Base-by-base conservation (phyloP, 2,113 vertebrate species). In the Pomatostomus ruficeps region DNA sequence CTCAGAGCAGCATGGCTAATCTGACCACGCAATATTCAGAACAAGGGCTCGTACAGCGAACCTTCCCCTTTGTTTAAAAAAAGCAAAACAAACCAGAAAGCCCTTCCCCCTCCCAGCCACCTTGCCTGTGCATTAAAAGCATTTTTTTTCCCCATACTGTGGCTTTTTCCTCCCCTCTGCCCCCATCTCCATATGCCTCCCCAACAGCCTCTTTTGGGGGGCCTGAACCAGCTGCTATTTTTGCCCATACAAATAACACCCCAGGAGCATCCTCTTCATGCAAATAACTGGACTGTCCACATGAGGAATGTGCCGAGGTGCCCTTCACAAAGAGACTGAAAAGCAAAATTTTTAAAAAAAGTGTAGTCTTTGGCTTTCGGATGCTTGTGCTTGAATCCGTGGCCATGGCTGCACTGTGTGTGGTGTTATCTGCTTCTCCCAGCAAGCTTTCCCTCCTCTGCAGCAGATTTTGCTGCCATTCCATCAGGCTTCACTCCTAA, bases 1-100 rank as follows among this genome's bases (percentile, higher is more conserved):
- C 97, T 98, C 98, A 98, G 88, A 96, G 94, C 95, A 95, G 95
- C 97, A 73, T 98, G 96, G 97, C 96, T 98, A 98, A 98, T 97
- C 90, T 91, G 96, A 96, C 92, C 96, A 93, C 83, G 90, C 86
- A 91, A 97, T 80, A 91, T 70, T 66, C 95, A 79, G 88, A 90
- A 94, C 90, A 68, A 93, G 80, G 14, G 59, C 80, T 81, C 8
- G 3, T 33, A 65, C 57, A 91, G 33, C 65, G 83, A 93, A 91
- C 86, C 52, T 95, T 87, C 77, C 48, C 76, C 66, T 95, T 96
- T 91, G 81, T 94, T 82, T 11, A 62, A 62, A 81, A 85, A 80
- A 75, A 72, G 42, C 23, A 67, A 91, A 79, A 57, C 43, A 68
- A 85, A 87, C 49, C n/a, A 74, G 83, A 75, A 72, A 31, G 2